Percentiles rank a stretch among this genome's conserved stretches.
These are phyloP conservation scores for Epinephelus coioides DNA, from an alignment of 2,797 vertebrate genomes.

Conservation along the genomic window DNA sequence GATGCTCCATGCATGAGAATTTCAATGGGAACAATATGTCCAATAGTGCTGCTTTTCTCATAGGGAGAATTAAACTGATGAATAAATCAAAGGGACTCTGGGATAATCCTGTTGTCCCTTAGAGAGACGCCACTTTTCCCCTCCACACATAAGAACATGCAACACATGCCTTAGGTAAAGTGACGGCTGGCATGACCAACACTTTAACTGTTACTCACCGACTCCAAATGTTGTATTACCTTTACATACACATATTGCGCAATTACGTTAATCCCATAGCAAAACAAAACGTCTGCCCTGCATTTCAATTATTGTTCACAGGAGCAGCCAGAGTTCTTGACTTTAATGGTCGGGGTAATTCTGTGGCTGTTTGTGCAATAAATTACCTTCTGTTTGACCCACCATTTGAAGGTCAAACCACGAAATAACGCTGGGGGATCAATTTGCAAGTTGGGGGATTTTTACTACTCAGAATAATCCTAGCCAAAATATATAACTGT, in stretches of 20 bases:
- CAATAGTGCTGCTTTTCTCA: constrained; percentile 56
- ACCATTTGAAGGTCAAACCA: constrained; percentile 70
- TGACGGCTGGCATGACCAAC: constrained; percentile 48
- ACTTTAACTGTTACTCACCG: constrained; percentile 18
- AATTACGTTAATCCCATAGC: constrained; percentile 51
- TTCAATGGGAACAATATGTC: constrained; percentile 75
- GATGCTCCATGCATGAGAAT: constrained; percentile 65
- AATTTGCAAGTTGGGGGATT: constrained; percentile 61
- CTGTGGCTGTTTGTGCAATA: constrained; percentile 60
- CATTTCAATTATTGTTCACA: constrained; percentile 62
- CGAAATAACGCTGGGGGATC: constrained; percentile 74
- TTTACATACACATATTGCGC: not conserved
- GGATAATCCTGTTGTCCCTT: constrained; percentile 49
- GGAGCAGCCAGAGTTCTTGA: constrained; percentile 53
- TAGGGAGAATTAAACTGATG: constrained; percentile 55
- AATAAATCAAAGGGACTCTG: constrained; percentile 68
- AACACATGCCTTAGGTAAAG: constrained; percentile 32
- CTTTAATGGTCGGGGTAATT: constrained; percentile 58
- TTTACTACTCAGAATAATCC: constrained; percentile 48
- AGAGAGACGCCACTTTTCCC: constrained; percentile 18
- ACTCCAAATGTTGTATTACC: constrained; percentile 14
- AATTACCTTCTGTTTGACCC: constrained; percentile 77
- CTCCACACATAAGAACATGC: constrained; percentile 47
- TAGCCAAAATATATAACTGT: constrained; percentile 39
- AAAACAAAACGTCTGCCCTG: constrained; percentile 40